Conservation (phyloP, 2,113 vertebrate species). For the Electrona antarctica region DNA sequence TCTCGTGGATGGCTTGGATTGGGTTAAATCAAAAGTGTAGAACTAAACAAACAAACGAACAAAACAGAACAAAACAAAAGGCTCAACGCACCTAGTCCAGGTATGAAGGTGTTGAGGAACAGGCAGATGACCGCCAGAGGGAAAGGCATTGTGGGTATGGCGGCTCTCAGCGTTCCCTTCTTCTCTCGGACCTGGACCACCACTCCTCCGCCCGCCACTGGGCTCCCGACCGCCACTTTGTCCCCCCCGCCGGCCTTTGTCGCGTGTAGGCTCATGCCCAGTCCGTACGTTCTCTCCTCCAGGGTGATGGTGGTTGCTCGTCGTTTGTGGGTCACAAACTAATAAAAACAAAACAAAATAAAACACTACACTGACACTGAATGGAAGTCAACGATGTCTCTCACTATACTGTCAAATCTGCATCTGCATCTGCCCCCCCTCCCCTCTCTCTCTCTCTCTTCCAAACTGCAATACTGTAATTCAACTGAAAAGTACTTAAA, state of each 20-base stretch:
- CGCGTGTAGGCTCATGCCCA: background rate
- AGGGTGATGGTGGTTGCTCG: too few species aligned
- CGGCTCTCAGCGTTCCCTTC: slow-evolving; percentile 91
- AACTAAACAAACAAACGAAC: background rate
- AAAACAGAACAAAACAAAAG: slow-evolving; percentile 4
- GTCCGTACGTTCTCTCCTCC: background rate
- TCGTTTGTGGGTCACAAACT: too few species aligned
- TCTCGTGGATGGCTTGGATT: too few species aligned
- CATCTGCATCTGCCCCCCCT: slow-evolving; percentile 28
- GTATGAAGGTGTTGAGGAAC: slow-evolving; percentile 97
- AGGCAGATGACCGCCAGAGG: slow-evolving; percentile 94
- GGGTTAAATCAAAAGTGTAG: too few species aligned
- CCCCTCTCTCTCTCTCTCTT: slow-evolving; percentile 59
- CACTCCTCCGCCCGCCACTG: slow-evolving; percentile 84
- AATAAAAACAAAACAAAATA: background rate
- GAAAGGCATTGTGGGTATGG: slow-evolving; percentile 97
- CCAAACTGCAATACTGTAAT: slow-evolving; percentile 45
- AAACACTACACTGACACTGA: background rate
- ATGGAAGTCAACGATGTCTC: slow-evolving; percentile 8
- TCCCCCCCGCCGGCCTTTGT: slow-evolving; percentile 32
- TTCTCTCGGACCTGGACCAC: slow-evolving; percentile 96
- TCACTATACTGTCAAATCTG: background rate
- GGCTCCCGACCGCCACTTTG: slow-evolving; percentile 53
- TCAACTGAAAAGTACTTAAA: background rate
- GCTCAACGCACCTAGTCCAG: slow-evolving; percentile 89